Base-by-base conservation (phyloP, 2,113 vertebrate species). In the Hydropotes inermis region DNA sequence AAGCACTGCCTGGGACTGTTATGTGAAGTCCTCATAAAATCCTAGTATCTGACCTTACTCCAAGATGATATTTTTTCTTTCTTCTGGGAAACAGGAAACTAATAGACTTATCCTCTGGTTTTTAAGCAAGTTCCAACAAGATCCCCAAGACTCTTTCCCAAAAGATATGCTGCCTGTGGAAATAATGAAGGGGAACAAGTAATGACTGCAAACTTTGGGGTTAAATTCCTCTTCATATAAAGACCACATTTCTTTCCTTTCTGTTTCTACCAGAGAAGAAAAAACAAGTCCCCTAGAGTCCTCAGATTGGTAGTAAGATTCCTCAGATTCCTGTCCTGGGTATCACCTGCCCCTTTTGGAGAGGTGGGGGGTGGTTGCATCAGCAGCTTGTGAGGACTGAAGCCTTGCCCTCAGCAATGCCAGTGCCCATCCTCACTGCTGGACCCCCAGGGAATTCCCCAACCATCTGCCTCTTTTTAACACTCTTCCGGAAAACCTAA, bases 91-190 rank as follows among this genome's bases (percentile, higher is more conserved):
- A 86, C 16, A 94, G 23, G 33, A 91, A 4, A 6, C 27, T 88
- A 86, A 87, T n/a, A 94, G 78, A n/a, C 23, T 78, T 45, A 43
- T 52, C 5, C 95, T 39, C 89, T 54, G 86, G 89, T 93, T 93
- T 89, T 67, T 60, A 96, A 96, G 67, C 95, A 93, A 95, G 25
- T 94, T 83, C 76, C 52, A 78, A 58, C 89, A 95, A 95, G 78
- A 95, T 52, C n/a, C n/a, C 36, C 7, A 78, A 94, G 58, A 94
- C 78, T 50, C 52, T 95, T 90, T 87, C 60, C 89, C 67, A 28
- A 88, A 94, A 96, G 64, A 94, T 45, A 58, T 92, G 61, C 79
- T 92, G 10, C 64, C 3, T 55, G 14, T 82, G 87, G 87, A 95
- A 81, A 94, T 60, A 88, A 83, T 43, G 27, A 67, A 78, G 9